Conservation (phyloP, 2,888 invertebrate species). For the Rosalia funebris region DNA sequence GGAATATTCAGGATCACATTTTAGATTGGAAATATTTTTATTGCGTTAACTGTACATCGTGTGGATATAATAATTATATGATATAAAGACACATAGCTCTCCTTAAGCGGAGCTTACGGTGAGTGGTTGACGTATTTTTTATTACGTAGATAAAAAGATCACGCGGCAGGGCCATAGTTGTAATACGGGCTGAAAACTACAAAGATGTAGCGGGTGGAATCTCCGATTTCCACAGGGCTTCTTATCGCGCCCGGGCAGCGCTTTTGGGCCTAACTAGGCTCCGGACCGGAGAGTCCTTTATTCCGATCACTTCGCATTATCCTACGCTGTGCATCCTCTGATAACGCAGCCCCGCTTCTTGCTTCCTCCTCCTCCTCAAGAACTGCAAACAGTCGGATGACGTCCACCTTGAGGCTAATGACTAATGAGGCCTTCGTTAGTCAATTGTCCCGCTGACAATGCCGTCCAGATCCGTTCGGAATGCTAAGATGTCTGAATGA, state of each 20-base stretch:
- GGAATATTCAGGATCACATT: too few relatives aligned
- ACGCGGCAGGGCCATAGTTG: too few relatives aligned
- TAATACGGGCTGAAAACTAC: slow-evolving; percentile 47
- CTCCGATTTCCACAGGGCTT: slow-evolving; percentile 57
- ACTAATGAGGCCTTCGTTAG: slow-evolving; percentile 59
- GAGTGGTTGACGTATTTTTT: too few relatives aligned
- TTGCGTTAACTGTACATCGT: too few relatives aligned
- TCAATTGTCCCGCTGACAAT: slow-evolving; percentile 59
- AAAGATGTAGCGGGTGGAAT: slow-evolving; percentile 44
- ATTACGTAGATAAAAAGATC: too few relatives aligned
- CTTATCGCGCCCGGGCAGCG: slow-evolving; percentile 61
- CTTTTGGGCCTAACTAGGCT: slow-evolving; percentile 59
- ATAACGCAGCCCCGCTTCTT: too few relatives aligned
- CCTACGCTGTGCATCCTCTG: slow-evolving; percentile 57
- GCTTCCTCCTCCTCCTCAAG: slow-evolving; percentile 19
- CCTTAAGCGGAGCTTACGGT: too few relatives aligned
- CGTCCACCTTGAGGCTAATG: slow-evolving; percentile 58
- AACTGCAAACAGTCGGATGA: slow-evolving; percentile 46
- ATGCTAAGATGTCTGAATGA: slow-evolving; percentile 51
- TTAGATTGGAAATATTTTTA: too few relatives aligned
- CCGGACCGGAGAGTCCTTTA: slow-evolving; percentile 54
- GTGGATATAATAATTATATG: too few relatives aligned
- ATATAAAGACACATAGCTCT: too few relatives aligned
- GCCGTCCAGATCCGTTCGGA: slow-evolving; percentile 51
- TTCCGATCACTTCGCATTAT: slow-evolving; percentile 61